phyloP scores from a whole-genome alignment of 2,797 vertebrate genomes.

The Parauchenoglanis ngamensis region DNA sequence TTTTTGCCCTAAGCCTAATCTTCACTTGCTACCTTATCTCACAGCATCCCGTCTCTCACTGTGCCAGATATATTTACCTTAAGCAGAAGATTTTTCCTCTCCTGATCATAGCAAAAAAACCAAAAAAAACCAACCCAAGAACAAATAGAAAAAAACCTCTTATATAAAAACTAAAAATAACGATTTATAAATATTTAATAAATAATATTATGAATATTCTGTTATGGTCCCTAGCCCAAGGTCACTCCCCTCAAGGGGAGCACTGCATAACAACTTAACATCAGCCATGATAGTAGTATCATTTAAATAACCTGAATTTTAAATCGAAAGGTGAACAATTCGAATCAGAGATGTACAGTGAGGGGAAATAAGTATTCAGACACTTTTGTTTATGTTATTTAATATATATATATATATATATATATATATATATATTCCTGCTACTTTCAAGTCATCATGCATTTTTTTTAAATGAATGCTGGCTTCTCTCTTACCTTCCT shows the following conservation, averaged over 20 bases:
- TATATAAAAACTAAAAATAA: no score
- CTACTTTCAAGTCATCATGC: no score
- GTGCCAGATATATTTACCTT: background rate
- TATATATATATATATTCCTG: no score
- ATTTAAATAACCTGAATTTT: background rate
- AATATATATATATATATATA: background rate
- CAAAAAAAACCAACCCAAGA: background rate
- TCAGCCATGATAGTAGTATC: background rate
- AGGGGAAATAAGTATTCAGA: background rate
- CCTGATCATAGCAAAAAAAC: no score
- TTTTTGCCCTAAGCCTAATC: background rate
- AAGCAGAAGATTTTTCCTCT: background rate
- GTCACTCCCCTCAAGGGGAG: background rate
- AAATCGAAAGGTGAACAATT: background rate
- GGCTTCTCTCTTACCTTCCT: no score
- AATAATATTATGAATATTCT: background rate
- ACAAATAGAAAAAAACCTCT: background rate
- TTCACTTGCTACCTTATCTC: background rate
- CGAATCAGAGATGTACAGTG: background rate
- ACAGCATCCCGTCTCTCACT: slow-evolving; percentile 9
- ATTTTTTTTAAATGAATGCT: no score
- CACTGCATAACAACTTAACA: background rate
- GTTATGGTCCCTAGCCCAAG: background rate
- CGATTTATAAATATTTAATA: background rate
- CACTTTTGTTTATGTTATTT: background rate